Conservation (phyloP, 92 coral and sea anemone genomes). For the Siderastrea radians region DNA sequence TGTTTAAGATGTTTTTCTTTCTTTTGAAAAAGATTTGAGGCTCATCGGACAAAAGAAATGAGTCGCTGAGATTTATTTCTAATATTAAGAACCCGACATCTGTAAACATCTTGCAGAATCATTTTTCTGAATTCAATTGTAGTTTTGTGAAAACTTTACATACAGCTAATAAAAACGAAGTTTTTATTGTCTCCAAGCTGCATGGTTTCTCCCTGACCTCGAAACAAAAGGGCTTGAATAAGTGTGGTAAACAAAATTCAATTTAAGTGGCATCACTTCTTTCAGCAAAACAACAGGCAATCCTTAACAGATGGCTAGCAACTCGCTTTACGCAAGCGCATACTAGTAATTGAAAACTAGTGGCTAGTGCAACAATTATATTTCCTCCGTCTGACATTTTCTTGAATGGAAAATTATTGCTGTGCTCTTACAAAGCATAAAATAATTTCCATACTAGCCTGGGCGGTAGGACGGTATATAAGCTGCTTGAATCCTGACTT, state of each 20-base stretch:
- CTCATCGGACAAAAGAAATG: no score
- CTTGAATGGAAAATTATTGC: neutral
- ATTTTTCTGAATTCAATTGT: no score
- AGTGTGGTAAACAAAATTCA: neutral
- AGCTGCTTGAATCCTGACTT: neutral
- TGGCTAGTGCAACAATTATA: neutral
- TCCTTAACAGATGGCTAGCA: neutral
- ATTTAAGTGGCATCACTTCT: neutral
- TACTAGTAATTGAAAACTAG: neutral
- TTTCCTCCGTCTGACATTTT: neutral
- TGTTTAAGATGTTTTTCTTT: no score
- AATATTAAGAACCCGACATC: no score
- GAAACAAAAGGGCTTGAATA: neutral
- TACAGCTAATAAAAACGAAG: no score
- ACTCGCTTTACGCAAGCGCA: neutral
- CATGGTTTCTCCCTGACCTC: neutral
- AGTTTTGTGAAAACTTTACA: no score
- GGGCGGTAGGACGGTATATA: slow-evolving; percentile 8
- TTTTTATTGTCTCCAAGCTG: no score
- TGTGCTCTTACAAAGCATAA: neutral
- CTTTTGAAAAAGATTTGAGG: no score
- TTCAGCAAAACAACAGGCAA: neutral
- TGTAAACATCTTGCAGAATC: no score
- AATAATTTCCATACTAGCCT: neutral
- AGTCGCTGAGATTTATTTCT: no score